Evolutionary conservation across 1,140 invertebrate genomes (phyloP).

Genomic region (Ericerus pela): DNA sequence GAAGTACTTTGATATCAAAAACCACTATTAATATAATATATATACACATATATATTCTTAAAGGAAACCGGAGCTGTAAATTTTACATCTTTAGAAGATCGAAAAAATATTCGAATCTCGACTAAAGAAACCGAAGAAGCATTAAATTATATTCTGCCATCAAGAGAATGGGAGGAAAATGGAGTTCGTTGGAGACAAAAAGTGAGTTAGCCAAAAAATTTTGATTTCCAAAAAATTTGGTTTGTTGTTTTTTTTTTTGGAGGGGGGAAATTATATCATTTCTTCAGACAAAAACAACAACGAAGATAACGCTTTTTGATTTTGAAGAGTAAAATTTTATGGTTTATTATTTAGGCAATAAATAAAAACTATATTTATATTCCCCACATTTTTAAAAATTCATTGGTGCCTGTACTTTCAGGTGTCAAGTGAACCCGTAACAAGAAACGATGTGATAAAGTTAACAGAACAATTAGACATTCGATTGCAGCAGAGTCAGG

Average conservation of each 20-base stretch:
- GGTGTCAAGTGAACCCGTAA: conserved; percentile 90
- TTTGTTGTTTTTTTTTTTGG: neutral
- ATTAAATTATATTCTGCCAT: conserved; percentile 87
- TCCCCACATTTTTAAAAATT: neutral
- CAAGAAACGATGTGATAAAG: conserved; percentile 84
- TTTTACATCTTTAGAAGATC: neutral
- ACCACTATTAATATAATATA: no score
- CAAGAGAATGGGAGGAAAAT: conserved; percentile 85
- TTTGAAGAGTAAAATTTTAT: neutral
- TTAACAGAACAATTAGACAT: conserved; percentile 89
- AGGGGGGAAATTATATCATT: no score
- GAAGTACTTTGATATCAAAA: no score
- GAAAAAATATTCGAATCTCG: neutral
- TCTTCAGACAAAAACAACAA: neutral
- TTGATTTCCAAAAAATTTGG: neutral
- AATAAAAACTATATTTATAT: neutral
- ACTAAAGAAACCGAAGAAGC: conserved; percentile 74
- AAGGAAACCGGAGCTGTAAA: no score
- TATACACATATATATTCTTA: neutral
- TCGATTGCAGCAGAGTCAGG: conserved; percentile 75
- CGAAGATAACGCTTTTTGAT: neutral
- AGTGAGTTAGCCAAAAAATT: conserved; percentile 39
- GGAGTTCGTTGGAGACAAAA: conserved; percentile 72
- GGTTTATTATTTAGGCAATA: neutral
- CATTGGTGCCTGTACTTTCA: conserved; percentile 23